phyloP scores from a whole-genome alignment of 2,113 vertebrate species.

The Raja brachyura region DNA sequence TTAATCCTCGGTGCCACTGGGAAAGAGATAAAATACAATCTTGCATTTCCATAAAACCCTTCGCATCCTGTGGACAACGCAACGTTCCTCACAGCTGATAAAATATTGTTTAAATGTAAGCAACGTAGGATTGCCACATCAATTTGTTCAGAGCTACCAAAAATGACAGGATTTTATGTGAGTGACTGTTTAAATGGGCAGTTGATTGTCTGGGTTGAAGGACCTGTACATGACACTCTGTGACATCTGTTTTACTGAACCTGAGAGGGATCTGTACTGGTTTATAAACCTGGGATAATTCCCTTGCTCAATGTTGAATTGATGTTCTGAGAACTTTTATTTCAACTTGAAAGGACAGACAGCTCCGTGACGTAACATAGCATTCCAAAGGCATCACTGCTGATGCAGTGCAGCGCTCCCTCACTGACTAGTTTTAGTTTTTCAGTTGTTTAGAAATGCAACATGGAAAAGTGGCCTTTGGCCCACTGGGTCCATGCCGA shows the following conservation, averaged over 20 bases:
- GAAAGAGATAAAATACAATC: not conserved
- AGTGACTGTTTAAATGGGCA: too few relatives aligned
- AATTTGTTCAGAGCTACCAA: not conserved
- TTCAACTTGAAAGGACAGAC: not conserved
- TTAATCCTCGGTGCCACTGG: not conserved
- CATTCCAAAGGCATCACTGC: not conserved
- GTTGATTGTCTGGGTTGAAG: too few relatives aligned
- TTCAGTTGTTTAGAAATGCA: too few relatives aligned
- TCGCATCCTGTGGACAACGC: not conserved
- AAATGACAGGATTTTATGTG: too few relatives aligned
- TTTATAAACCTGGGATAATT: not conserved
- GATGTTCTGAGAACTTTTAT: not conserved
- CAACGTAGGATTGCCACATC: not conserved
- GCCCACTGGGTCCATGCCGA: too few relatives aligned
- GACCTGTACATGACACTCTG: too few relatives aligned
- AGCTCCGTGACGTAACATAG: not conserved
- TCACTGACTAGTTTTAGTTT: not conserved
- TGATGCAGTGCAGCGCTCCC: not conserved
- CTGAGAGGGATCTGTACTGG: not conserved
- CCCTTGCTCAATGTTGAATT: not conserved
- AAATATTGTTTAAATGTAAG: not conserved
- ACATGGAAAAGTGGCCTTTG: too few relatives aligned
- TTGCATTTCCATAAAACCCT: not conserved
- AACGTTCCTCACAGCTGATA: not conserved
- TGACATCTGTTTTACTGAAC: not conserved